These are phyloP conservation scores for Pyralis farinalis DNA, from an alignment of 2,888 invertebrate species.

Conservation along the genomic window DNA sequence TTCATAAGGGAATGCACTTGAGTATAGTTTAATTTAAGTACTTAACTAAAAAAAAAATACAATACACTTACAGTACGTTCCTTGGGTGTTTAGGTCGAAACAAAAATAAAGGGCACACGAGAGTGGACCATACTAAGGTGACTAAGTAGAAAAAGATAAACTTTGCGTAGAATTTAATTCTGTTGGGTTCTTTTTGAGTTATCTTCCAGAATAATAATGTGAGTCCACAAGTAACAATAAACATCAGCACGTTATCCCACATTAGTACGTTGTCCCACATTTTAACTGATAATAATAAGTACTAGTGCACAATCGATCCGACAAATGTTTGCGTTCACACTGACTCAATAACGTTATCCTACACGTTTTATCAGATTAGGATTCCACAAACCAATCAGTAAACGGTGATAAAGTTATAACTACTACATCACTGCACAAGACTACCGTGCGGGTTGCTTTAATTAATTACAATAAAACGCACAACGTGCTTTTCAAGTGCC, in stretches of 20 bases:
- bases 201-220: conserved; percentile 46
- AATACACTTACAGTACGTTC: conserved; percentile 61
- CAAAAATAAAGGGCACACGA: conserved; percentile 54
- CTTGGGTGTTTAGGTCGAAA: conserved; percentile 50
- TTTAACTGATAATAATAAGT: conserved; percentile 7
- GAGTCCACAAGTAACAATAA: conserved; percentile 31
- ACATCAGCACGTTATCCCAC: conserved; percentile 44
- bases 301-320: conserved; percentile 28
- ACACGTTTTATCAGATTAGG: conserved; percentile 23
- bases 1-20: too few species aligned
- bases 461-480: not conserved
- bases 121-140: conserved; percentile 28
- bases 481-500: too few species aligned
- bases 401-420: not conserved
- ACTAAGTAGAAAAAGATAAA: conserved; percentile 42
- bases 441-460: not conserved
- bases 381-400: conserved; percentile 11
- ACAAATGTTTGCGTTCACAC: conserved; percentile 27
- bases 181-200: conserved; percentile 40
- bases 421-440: not conserved
- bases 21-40: too few species aligned
- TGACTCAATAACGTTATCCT: conserved; percentile 25
- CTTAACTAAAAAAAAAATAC: too few species aligned
- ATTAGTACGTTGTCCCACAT: conserved; percentile 49
- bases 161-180: conserved; percentile 45